phyloP scores from a whole-genome alignment of 2,888 invertebrate genomes.

The Asteroscopus sphinx region DNA sequence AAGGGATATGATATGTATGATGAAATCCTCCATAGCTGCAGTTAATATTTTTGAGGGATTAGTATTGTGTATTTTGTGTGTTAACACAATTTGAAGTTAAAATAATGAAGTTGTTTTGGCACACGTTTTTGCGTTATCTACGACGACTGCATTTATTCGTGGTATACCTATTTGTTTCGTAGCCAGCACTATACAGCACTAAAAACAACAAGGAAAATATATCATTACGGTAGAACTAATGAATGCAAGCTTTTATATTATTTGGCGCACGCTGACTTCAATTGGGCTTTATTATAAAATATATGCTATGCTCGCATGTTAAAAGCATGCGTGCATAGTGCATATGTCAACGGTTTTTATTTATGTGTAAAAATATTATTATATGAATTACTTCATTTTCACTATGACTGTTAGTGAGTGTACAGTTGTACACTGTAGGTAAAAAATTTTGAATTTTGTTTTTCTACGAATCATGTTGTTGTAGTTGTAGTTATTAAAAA shows the following conservation, averaged over 20 bases:
- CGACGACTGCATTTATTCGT: neutral
- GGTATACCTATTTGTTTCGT: slow-evolving; percentile 7
- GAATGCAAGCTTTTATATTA: slow-evolving; percentile 52
- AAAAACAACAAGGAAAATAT: slow-evolving; percentile 21
- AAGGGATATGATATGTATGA: too few species aligned
- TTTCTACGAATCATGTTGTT: neutral
- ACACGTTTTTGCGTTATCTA: too few species aligned
- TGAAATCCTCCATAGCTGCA: too few species aligned
- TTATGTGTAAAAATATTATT: too few species aligned
- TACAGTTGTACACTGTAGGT: too few species aligned
- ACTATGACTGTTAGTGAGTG: slow-evolving; percentile 1
- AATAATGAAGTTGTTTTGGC: neutral
- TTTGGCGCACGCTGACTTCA: slow-evolving; percentile 39
- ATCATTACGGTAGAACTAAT: slow-evolving; percentile 57
- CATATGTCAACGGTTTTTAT: slow-evolving; percentile 32
- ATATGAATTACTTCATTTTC: slow-evolving; percentile 24
- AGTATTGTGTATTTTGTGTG: too few species aligned
- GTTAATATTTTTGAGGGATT: too few species aligned
- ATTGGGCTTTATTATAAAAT: slow-evolving; percentile 54
- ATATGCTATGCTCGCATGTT: slow-evolving; percentile 33
- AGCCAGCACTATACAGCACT: slow-evolving; percentile 14
- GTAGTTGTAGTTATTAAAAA: slow-evolving; percentile 13
- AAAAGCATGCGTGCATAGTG: slow-evolving; percentile 10
- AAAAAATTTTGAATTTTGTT: neutral
- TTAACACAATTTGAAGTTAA: too few species aligned